phyloP scores from a whole-genome alignment of 2,113 vertebrate species.

The Microtus ochrogaster region DNA sequence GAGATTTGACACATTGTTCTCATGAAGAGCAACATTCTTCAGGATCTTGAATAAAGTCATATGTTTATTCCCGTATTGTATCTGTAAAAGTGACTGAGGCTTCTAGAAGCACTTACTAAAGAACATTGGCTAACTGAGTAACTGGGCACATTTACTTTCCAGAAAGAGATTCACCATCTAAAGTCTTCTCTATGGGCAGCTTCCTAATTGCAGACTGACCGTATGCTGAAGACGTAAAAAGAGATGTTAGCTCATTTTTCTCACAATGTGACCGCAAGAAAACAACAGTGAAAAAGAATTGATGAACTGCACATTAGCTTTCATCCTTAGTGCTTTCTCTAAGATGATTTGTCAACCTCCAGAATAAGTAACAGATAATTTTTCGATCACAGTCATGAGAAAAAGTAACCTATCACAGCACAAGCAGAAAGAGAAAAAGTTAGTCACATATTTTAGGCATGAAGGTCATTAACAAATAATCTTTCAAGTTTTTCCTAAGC shows the following conservation, averaged over 20 bases:
- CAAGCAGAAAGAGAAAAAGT: background rate
- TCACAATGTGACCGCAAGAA: background rate
- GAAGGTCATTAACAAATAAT: background rate
- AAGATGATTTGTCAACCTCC: background rate
- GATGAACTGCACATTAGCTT: background rate
- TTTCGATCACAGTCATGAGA: background rate
- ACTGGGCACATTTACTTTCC: background rate
- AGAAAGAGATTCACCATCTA: background rate
- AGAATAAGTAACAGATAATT: background rate
- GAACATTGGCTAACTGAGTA: conserved; percentile 1
- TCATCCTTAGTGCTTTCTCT: background rate
- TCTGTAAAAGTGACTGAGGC: background rate
- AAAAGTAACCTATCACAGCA: background rate
- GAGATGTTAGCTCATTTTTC: background rate
- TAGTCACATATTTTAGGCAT: background rate
- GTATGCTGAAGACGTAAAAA: background rate
- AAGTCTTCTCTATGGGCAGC: background rate
- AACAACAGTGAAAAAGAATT: background rate
- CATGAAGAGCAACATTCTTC: background rate
- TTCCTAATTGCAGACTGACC: background rate
- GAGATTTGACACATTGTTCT: background rate
- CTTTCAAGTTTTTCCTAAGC: background rate
- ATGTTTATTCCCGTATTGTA: background rate
- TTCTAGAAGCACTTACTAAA: background rate
- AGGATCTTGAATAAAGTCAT: background rate